Percentiles rank a stretch among this genome's conserved stretches.
Evolutionary conservation across 2,797 vertebrate species (phyloP).

Genomic region (Typhlichthys subterraneus): DNA sequence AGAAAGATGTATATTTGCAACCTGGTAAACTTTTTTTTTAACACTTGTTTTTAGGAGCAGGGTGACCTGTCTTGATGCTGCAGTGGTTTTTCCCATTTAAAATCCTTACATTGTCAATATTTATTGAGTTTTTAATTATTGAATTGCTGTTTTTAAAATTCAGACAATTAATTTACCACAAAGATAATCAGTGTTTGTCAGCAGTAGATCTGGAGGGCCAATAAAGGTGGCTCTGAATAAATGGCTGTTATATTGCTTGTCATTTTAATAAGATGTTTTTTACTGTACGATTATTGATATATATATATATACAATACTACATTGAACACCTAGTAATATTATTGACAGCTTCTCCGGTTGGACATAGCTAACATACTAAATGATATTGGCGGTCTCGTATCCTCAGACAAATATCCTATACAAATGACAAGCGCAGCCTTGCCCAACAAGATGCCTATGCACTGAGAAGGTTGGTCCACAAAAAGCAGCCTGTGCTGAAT

Average conservation of each 20-base stretch:
- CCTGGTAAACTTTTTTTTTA: conserved; percentile 36
- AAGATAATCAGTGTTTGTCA: conserved; percentile 71
- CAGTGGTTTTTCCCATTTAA: conserved; percentile 54
- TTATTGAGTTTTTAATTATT: conserved; percentile 60
- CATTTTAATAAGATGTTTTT: not conserved
- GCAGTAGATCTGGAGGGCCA: conserved; percentile 4
- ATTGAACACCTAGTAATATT: too few relatives aligned
- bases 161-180: conserved; percentile 69
- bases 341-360: too few relatives aligned
- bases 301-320: too few relatives aligned
- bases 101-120: conserved; percentile 57
- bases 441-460: conserved; percentile 49
- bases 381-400: not conserved
- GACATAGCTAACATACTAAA: too few relatives aligned
- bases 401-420: conserved; percentile 2
- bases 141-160: conserved; percentile 59
- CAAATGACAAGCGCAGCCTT: conserved; percentile 1
- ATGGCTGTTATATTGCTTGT: not conserved
- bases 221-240: conserved; percentile 8
- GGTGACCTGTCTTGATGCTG: conserved; percentile 70
- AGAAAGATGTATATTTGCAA: conserved; percentile 52
- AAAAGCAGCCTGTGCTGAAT: conserved; percentile 48
- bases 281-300: too few relatives aligned
- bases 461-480: conserved; percentile 56
- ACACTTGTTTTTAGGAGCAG: conserved; percentile 46